Conservation (phyloP, 2,888 invertebrate species). For the Orchestes rusci region DNA sequence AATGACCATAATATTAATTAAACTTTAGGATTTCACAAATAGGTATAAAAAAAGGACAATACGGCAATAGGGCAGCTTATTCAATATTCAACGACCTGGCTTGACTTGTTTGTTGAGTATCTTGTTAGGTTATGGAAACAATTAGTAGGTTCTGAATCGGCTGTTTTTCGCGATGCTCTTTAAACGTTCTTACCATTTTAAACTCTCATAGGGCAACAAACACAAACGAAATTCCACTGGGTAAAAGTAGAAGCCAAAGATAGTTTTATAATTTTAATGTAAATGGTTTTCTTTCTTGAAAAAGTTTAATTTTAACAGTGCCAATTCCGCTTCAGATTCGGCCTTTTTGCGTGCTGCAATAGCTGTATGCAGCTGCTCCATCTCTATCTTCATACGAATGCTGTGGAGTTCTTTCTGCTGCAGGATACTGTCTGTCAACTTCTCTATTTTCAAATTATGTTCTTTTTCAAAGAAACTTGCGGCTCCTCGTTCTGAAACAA, state of each 20-base stretch:
- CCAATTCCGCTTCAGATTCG: constrained; percentile 1
- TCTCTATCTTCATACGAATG: constrained; percentile 1
- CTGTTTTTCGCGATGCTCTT: too few relatives aligned
- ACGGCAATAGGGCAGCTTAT: too few relatives aligned
- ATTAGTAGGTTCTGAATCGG: too few relatives aligned
- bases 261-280: background rate
- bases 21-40: too few relatives aligned
- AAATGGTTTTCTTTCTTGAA: constrained; percentile 2
- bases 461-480: constrained; percentile 1
- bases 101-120: too few relatives aligned
- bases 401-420: constrained; percentile 5
- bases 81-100: too few relatives aligned
- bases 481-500: background rate
- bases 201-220: too few relatives aligned
- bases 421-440: constrained; percentile 1
- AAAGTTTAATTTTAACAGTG: background rate
- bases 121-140: too few relatives aligned
- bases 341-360: constrained; percentile 8
- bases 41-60: too few relatives aligned
- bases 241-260: background rate
- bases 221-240: too few relatives aligned
- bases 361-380: background rate
- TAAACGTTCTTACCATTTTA: too few relatives aligned
- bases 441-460: background rate
- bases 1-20: too few relatives aligned